A percentile compares a stretch with the other conserved stretches of the same genome.
Conservation (phyloP, 2,888 invertebrate genomes). For the Norana najaformis region DNA sequence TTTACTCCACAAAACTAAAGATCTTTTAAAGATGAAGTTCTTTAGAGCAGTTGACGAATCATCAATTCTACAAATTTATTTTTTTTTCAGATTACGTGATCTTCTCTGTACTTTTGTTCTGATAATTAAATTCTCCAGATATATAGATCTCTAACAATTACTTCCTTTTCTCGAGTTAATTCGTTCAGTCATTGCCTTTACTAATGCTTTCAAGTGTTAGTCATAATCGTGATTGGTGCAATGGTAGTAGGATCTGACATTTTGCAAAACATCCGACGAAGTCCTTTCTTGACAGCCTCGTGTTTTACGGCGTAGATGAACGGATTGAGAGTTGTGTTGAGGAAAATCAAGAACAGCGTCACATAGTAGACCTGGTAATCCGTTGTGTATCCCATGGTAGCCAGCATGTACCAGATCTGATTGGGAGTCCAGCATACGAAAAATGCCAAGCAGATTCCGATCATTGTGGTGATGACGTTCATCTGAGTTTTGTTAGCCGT, state of each 20-base stretch:
- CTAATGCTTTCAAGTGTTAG: background rate
- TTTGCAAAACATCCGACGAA: background rate
- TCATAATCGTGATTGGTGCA: background rate
- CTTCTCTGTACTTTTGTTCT: background rate
- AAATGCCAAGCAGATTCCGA: constrained; percentile 20
- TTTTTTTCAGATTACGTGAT: background rate
- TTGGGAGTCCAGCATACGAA: constrained; percentile 24
- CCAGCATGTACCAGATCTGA: constrained; percentile 26
- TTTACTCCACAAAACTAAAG: too few species aligned
- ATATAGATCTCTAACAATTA: background rate
- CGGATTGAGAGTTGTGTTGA: constrained; percentile 22
- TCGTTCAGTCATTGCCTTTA: background rate
- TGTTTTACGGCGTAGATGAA: constrained; percentile 29
- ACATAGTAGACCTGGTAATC: background rate
- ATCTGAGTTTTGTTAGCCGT: background rate
- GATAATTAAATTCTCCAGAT: background rate
- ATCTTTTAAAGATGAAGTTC: too few species aligned
- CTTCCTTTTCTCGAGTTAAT: background rate
- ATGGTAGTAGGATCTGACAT: background rate
- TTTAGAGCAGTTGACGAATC: too few species aligned
- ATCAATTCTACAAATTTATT: too few species aligned
- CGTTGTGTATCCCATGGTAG: background rate
- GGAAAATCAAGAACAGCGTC: constrained; percentile 5
- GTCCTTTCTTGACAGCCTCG: background rate
- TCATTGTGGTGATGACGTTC: constrained; percentile 18